Conservation (phyloP, 2,797 vertebrate genomes). For the Eulemur rubriventer region DNA sequence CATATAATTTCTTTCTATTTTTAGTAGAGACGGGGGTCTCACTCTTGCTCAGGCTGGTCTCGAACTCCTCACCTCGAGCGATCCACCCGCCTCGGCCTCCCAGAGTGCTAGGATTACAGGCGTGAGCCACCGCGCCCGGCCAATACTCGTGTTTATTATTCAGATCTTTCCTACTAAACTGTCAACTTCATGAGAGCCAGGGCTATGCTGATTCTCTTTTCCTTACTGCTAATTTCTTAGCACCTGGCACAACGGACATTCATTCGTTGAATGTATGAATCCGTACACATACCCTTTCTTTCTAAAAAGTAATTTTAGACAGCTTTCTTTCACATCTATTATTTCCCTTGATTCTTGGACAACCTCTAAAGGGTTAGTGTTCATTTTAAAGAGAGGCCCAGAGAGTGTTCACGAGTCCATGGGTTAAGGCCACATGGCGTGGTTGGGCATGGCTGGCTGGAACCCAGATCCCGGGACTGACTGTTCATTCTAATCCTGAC, state of each 20-base stretch:
- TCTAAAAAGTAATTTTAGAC: background rate
- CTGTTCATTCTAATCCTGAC: background rate
- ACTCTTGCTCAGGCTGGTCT: too few species aligned
- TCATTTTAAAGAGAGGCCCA: background rate
- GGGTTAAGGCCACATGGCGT: background rate
- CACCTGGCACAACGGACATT: too few species aligned
- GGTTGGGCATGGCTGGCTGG: background rate
- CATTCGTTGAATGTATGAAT: background rate
- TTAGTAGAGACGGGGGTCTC: too few species aligned
- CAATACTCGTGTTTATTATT: background rate
- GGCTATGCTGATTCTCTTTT: fast-evolving
- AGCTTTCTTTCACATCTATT: background rate
- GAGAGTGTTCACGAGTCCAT: background rate
- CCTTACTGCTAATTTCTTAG: background rate
- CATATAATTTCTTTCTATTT: too few species aligned
- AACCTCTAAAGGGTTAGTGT: background rate
- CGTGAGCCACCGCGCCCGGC: too few species aligned
- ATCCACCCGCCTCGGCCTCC: too few species aligned
- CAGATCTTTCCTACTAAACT: background rate
- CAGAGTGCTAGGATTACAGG: too few species aligned
- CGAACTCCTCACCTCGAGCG: too few species aligned
- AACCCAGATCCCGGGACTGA: background rate
- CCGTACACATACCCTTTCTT: background rate
- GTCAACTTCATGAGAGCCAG: background rate
- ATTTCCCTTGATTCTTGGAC: background rate